Conservation (phyloP, 2,888 invertebrate species). For the Drosophila diplacantha region DNA sequence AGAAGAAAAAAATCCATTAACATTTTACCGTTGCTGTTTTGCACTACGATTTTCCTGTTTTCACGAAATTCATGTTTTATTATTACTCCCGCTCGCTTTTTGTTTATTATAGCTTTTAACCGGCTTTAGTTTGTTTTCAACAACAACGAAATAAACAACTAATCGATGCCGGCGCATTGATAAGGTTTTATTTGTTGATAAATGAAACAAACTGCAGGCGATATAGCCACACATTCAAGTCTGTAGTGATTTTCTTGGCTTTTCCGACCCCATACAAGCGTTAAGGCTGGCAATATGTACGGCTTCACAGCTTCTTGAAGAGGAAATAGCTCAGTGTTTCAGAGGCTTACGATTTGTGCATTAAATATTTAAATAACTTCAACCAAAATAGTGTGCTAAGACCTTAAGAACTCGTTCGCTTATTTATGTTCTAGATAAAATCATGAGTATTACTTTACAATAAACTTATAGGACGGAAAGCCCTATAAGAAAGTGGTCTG, state of each 20-base stretch:
- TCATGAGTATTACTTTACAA: background rate
- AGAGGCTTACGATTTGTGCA: background rate
- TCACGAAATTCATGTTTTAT: background rate
- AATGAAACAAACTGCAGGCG: background rate
- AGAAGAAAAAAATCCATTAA: background rate
- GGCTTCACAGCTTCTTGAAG: background rate
- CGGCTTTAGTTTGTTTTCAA: constrained; percentile 8
- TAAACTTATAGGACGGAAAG: background rate
- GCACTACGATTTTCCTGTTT: constrained; percentile 5
- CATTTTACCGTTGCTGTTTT: constrained; percentile 21
- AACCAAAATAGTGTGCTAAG: background rate
- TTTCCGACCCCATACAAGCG: background rate
- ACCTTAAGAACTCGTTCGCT: background rate
- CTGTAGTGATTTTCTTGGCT: background rate
- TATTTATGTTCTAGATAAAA: background rate
- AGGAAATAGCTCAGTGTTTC: background rate
- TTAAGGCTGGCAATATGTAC: background rate
- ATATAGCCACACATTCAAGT: constrained; percentile 5
- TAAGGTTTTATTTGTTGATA: constrained; percentile 17
- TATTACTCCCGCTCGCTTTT: background rate
- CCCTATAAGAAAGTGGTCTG: background rate
- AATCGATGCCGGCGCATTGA: constrained; percentile 33
- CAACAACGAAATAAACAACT: constrained; percentile 12
- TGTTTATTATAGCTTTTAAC: constrained; percentile 4
- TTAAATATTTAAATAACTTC: no score